A percentile compares a stretch with the other conserved stretches of the same genome.
phyloP scores from a whole-genome alignment of 2,113 vertebrate species.

The Sphyrna mokarran region DNA sequence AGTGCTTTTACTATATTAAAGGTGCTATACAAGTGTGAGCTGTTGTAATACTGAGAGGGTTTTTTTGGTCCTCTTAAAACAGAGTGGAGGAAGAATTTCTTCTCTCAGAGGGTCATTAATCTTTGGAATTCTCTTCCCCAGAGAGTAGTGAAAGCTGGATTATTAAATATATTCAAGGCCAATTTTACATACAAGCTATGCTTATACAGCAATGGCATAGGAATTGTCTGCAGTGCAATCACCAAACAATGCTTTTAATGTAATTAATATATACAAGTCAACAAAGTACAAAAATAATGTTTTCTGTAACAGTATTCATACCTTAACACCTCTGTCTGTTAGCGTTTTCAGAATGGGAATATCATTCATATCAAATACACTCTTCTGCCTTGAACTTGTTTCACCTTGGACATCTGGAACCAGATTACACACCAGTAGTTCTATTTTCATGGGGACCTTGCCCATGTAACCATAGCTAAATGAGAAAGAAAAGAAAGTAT shows the following conservation, averaged over 20 bases:
- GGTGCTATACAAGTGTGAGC: too few species aligned
- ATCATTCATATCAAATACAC: conserved; percentile 42
- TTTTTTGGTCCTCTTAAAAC: too few species aligned
- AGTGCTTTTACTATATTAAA: too few species aligned
- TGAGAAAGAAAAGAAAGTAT: background rate
- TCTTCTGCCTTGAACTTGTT: background rate
- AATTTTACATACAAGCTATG: background rate
- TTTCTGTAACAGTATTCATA: conserved; percentile 41
- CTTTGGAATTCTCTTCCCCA: too few species aligned
- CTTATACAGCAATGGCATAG: conserved; percentile 13
- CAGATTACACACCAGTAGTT: conserved; percentile 72
- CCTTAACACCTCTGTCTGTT: conserved; percentile 68
- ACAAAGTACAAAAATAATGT: background rate
- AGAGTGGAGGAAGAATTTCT: too few species aligned
- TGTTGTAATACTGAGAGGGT: too few species aligned
- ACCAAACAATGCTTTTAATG: conserved; percentile 5
- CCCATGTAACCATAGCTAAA: conserved; percentile 87
- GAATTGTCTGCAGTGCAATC: conserved; percentile 37
- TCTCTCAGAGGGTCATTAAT: too few species aligned
- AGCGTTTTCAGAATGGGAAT: conserved; percentile 64
- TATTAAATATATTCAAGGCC: too few species aligned
- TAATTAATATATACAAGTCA: background rate
- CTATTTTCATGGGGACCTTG: conserved; percentile 61
- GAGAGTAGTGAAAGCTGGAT: too few species aligned
- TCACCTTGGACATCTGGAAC: conserved; percentile 49